Evolutionary conservation across 2,888 invertebrate species (phyloP), one percentile per base, ranked within the genome.

Genomic region (Volucella zonaria): DNA sequence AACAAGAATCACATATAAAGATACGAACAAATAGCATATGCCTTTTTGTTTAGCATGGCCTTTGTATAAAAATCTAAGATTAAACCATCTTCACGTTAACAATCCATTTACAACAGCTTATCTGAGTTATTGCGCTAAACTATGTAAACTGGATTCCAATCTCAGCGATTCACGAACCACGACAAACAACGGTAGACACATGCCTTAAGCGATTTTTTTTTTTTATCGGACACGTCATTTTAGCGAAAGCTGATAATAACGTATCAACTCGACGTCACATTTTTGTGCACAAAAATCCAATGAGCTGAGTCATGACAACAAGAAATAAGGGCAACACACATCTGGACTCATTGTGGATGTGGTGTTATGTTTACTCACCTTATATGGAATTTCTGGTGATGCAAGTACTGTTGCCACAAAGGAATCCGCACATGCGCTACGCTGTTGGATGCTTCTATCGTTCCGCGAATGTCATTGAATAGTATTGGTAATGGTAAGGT

Each of bases 161-260:
- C 66, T 42, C 1, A n/a, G 51, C n/a, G 31, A 31, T 31, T 31
- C 31, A 31, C 31, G 6, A 31, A 31, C 31, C 31, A 31, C n/a
- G 31, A 11, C 31, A 56, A 56, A 56, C 38, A 61, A 14, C 45
- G n/a, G 40, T 54, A 42, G n/a, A 38, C 42, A 52, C 23, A 23
- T 42, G 11, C 40, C n/a, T 2, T 38, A 31, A 12, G 9, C 14
- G 31, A 14, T 59, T 59, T 51, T 43, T 66, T 42, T 23, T 64
- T 52, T 45, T 66, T 59, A 66, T 64, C 47, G 78, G 23, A 82
- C 82, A 74, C 82, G 82, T 82, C 82, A 82, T 79, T 62, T 68
- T 12, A 78, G 82, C 78, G 82, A 82, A 82, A 82, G 82, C 68
- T 78, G 78, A 82, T 74, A 78, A 82, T 62, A 74, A 51, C 64